Evolutionary conservation across 64 coral and sea anemone genomes (phyloP), one percentile per base, ranked within the genome.

Genomic region (Anthopleura sola): DNA sequence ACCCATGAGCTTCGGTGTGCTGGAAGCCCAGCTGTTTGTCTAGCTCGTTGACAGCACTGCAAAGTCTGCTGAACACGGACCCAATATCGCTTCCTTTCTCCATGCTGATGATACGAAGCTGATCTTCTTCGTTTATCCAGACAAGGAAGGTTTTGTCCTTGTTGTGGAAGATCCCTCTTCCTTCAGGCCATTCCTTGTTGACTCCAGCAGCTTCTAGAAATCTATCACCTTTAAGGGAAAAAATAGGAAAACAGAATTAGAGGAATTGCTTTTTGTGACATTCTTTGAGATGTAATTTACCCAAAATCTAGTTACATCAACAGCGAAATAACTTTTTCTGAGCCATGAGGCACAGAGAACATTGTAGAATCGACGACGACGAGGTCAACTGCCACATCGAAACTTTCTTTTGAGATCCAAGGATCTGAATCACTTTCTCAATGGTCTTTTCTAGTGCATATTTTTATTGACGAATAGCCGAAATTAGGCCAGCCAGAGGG

Each of bases 61-160:
- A 93, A 26, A 97, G 75, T 18, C 95, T 84, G 15, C 75, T 68
- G 29, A 97, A 97, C 57, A 97, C 95, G 3, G 95, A 93, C 29
- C 88, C 86, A 75, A 97, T 92, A 48, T 93, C 88, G 18, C 90
- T 86, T 78, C 91, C 95, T 83, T 98, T 47, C 55, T 98, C 91
- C 95, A 98, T 98, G 75, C 91, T 93, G 91, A 98, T 98, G 49
- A 98, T 98, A 40, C 95, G 86, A 24, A 98, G 88, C 34, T 98
- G 95, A 46, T 98, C 95, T 78, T 98, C 95, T 68, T 98, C 95
- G 78, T 93, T 93, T 28, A 98, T 89, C 95, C 95, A 98, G 20
- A 98, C 95, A 5, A 98, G 66, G 88, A 98, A 98, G 9, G 95
- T 93, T 76, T 93, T 98, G 8, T 98, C 86, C 19, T 85, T 84